Conservation (phyloP, 2,888 invertebrate species). For the Oxytorus armatus region DNA sequence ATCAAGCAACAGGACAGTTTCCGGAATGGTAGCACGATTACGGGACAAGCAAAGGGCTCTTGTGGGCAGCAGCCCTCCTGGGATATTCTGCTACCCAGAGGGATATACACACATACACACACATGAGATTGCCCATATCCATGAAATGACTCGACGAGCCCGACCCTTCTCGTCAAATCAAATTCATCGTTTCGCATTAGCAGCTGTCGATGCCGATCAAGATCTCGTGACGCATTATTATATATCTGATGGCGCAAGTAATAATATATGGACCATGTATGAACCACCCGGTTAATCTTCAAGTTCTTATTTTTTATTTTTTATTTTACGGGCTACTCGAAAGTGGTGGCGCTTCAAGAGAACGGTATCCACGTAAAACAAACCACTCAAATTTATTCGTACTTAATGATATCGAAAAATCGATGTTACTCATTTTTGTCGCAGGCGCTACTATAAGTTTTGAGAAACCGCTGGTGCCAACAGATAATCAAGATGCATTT, state of each 20-base stretch:
- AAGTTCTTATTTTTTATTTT: too few species aligned
- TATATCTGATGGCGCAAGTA: not conserved
- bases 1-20: constrained; percentile 74
- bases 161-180: constrained; percentile 72
- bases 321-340: constrained; percentile 31
- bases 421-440: too few species aligned
- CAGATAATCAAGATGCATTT: constrained; percentile 2
- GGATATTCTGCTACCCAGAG: constrained; percentile 33
- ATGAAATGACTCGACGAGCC: constrained; percentile 31
- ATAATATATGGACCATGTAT: constrained; percentile 20
- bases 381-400: too few species aligned
- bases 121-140: not conserved
- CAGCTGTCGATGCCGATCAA: constrained; percentile 79
- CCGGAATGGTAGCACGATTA: constrained; percentile 54
- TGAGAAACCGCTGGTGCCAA: too few species aligned
- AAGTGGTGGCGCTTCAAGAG: too few species aligned
- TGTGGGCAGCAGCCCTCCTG: constrained; percentile 34
- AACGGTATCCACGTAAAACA: too few species aligned
- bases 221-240: constrained; percentile 66
- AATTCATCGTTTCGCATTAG: constrained; percentile 78
- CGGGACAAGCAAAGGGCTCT: constrained; percentile 36
- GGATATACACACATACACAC: not conserved
- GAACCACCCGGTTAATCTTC: too few species aligned
- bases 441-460: too few species aligned
- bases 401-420: too few species aligned